Evolutionary conservation across 1,140 invertebrate genomes (phyloP), one percentile per base, ranked within the genome.

Genomic region (Heterodera carotae): DNA sequence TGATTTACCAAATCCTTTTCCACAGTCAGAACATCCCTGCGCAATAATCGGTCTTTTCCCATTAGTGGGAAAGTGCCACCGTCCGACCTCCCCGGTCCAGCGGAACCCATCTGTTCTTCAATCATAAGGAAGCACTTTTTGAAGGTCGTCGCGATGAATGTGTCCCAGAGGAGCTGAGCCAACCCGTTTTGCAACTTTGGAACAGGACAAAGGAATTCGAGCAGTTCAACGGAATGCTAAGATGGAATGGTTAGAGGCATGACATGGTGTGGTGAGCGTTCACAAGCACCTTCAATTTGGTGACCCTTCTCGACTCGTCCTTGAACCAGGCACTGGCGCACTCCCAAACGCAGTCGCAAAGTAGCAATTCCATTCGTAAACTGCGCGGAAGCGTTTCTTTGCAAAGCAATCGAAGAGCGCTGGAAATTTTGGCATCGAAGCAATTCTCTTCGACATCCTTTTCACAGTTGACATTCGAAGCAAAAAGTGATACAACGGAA

Each of bases 151-250:
- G 43, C 31, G 36, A 82, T 18, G 69, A 82, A 82, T 12, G 83
- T 82, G 39, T 84, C 79, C 81, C 81, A 82, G 10, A 82, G 59
- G 67, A 84, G 84, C n/a, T 76, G 62, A 25, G 83, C 78, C 31
- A 84, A 22, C 2, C 81, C 81, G 39, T 82, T 82, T 31, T 84
- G 82, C 29, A 82, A 62, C 39, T 76, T 31, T 10, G 81, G 56
- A 43, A 48, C 48, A 2, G 53, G 12, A 12, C n/a, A 10, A 25
- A 81, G 59, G 34, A 68, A 33, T n/a, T 69, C 48, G 7, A 82
- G 62, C 31, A 80, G 82, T 1, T 80, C 79, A 6, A 79, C 36
- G 22, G 75, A 29, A 39, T 79, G 43, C 79, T 83, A 18, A 43
- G 69, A 79, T 15, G 31, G 67, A 67, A 48, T 18, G 34, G 22